Evolutionary conservation across 2,113 vertebrate species (phyloP), one percentile per base, ranked within the genome.

Genomic region (Macroglossus sobrinus): DNA sequence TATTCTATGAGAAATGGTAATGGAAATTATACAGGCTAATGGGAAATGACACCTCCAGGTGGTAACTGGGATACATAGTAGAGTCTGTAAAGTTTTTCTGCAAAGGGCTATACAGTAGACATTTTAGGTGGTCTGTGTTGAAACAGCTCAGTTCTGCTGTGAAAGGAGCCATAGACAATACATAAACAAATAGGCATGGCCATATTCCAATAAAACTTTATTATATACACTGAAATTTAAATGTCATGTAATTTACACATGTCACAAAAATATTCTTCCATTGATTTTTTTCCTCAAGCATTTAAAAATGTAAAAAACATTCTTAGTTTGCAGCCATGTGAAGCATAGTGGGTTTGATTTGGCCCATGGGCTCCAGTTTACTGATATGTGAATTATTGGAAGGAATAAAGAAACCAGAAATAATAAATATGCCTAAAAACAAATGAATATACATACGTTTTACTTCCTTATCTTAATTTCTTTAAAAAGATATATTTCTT

Each of bases 251-350:
- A 18, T 84, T 91, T 84, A 84, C 33, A 14, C 1, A 71, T 72
- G 26, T 81, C 64, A 76, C 28, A 82, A 74, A 66, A 50, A 43
- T 64, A 15, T 64, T 91, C 6, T 84, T 68, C 21, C 21, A 43
- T 43, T 79, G 7, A 28, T 24, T 22, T 74, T 50, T 55, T 57
- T 66, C 72, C 57, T 50, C 14, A 93, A 16, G 55, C 21, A 68
- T 89, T 89, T 85, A 45, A 91, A 75, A 91, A 43, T 94, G n/a
- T 91, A 53, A 85, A 71, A 64, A 38, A 26, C 59, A 40, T 85
- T 80, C 15, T 35, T 74, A 50, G 38, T 79, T 81, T 47, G 7
- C 16, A 89, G 2, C 5, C 33, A 50, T 59, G 21, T 13, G 66
- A 72, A 84, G 50, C 53, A 61, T 24, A 53, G 5, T 50, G 30